Percentiles rank a stretch among this genome's conserved stretches.
Conservation (phyloP, 92 coral and sea anemone species). For the Hydrozoanthus gracilis region DNA sequence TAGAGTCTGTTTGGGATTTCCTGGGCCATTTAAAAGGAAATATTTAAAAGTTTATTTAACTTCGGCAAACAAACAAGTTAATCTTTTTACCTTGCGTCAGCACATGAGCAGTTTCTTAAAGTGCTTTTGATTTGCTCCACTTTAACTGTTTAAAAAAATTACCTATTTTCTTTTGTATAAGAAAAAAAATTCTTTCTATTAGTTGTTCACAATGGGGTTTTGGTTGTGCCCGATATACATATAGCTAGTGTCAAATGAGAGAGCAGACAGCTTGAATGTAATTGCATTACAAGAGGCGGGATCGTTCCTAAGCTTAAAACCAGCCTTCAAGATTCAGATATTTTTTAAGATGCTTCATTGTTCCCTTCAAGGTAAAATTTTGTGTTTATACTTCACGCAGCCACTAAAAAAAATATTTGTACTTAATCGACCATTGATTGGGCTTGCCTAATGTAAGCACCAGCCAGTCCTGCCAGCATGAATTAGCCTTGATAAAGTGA, state of each 20-base stretch:
- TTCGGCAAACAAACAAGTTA: slow-evolving; percentile 38
- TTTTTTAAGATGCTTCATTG: not conserved
- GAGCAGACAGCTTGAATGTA: no score
- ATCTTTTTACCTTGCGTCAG: slow-evolving; percentile 36
- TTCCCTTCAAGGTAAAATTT: slow-evolving; percentile 7
- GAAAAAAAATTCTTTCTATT: not conserved
- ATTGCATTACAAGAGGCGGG: not conserved
- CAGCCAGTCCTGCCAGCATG: slow-evolving; percentile 29
- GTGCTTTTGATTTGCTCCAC: not conserved
- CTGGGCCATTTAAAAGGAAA: slow-evolving; percentile 37
- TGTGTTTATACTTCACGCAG: slow-evolving; percentile 22
- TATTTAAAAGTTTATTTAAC: slow-evolving; percentile 24
- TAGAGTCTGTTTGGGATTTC: slow-evolving; percentile 37
- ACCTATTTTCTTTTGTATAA: slow-evolving; percentile 5
- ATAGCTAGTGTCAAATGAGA: no score
- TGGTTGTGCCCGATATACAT: no score
- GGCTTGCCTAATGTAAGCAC: slow-evolving; percentile 34
- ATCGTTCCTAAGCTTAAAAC: not conserved
- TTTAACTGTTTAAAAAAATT: slow-evolving; percentile 9
- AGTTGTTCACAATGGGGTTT: not conserved
- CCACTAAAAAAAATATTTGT: slow-evolving; percentile 41
- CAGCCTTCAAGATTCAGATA: not conserved
- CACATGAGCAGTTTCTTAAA: slow-evolving; percentile 12
- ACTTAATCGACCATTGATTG: slow-evolving; percentile 34
- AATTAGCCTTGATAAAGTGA: slow-evolving; percentile 29